phyloP scores from a whole-genome alignment of 2,888 invertebrate genomes.

The Fragum whitleyi region DNA sequence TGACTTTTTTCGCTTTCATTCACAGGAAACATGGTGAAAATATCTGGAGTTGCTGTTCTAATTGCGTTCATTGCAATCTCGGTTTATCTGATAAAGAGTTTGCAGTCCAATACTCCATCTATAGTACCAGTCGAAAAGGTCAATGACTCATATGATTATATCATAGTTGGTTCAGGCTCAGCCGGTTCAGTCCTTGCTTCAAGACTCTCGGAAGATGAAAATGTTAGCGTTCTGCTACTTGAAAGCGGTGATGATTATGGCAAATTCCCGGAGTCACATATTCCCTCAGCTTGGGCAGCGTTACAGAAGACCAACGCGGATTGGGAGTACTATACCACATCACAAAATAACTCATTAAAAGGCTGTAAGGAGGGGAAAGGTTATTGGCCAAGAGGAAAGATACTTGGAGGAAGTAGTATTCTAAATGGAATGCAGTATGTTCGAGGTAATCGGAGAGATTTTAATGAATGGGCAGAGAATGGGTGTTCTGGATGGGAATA shows the following conservation, averaged over 20 bases:
- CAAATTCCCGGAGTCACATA: constrained; percentile 83
- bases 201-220: constrained; percentile 8
- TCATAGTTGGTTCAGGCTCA: background rate
- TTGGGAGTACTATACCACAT: constrained; percentile 85
- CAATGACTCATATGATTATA: constrained; percentile 2
- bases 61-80: background rate
- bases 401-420: constrained; percentile 33
- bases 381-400: constrained; percentile 33
- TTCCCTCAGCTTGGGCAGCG: constrained; percentile 85
- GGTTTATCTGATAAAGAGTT: background rate
- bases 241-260: constrained; percentile 86
- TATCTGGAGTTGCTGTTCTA: too few species aligned
- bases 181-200: constrained; percentile 11
- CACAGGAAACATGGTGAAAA: too few species aligned
- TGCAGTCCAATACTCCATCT: background rate
- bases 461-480: constrained; percentile 7
- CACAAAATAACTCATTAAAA: constrained; percentile 79
- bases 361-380: constrained; percentile 17
- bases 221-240: constrained; percentile 76
- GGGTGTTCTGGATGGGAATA: constrained; percentile 6
- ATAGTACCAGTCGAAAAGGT: background rate
- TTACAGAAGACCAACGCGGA: constrained; percentile 76
- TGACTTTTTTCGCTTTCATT: too few species aligned
- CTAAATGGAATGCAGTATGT: constrained; percentile 28
- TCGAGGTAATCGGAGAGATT: constrained; percentile 23